Evolutionary conservation across 92 coral and sea anemone species (phyloP).

Genomic region (Epizoanthus rinbou): DNA sequence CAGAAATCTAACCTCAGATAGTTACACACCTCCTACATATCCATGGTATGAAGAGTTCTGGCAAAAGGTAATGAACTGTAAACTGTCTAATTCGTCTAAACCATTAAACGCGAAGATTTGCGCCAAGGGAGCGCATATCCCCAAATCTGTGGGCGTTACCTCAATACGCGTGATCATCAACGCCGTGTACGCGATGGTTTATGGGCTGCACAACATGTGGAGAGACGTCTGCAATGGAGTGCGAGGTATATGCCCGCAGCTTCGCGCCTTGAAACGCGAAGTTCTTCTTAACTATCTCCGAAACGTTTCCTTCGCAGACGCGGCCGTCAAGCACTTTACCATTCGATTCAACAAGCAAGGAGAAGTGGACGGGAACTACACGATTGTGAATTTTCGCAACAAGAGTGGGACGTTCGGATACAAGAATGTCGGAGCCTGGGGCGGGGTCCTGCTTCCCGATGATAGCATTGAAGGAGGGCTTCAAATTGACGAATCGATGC

Average conservation of each 20-base stretch:
- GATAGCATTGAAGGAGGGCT: slow-evolving; percentile 40
- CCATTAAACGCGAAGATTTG: slow-evolving; percentile 4
- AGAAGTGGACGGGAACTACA: slow-evolving; percentile 49
- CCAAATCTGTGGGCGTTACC: slow-evolving; percentile 30
- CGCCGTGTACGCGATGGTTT: slow-evolving; percentile 59
- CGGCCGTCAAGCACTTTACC: slow-evolving; percentile 29
- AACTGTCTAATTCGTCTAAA: slow-evolving; percentile 21
- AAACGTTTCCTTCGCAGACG: slow-evolving; percentile 46
- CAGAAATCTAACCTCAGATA: slow-evolving; percentile 27
- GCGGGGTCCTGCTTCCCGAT: slow-evolving; percentile 34
- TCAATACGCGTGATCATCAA: slow-evolving; percentile 54
- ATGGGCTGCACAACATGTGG: slow-evolving; percentile 48
- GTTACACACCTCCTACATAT: slow-evolving; percentile 16
- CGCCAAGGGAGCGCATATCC: slow-evolving; percentile 31
- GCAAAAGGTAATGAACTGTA: slow-evolving; percentile 49
- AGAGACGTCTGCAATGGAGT: slow-evolving; percentile 38
- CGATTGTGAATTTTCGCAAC: slow-evolving; percentile 50
- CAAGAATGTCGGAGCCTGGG: slow-evolving; percentile 52
- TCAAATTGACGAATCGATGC: slow-evolving; percentile 24
- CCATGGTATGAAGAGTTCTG: slow-evolving; percentile 54
- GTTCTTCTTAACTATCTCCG: slow-evolving; percentile 28
- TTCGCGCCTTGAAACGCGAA: slow-evolving; percentile 17
- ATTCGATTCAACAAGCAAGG: slow-evolving; percentile 47
- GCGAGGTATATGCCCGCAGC: slow-evolving; percentile 34
- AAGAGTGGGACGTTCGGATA: slow-evolving; percentile 40